Conservation (phyloP, 1,140 invertebrate species). For the Physella acuta region DNA sequence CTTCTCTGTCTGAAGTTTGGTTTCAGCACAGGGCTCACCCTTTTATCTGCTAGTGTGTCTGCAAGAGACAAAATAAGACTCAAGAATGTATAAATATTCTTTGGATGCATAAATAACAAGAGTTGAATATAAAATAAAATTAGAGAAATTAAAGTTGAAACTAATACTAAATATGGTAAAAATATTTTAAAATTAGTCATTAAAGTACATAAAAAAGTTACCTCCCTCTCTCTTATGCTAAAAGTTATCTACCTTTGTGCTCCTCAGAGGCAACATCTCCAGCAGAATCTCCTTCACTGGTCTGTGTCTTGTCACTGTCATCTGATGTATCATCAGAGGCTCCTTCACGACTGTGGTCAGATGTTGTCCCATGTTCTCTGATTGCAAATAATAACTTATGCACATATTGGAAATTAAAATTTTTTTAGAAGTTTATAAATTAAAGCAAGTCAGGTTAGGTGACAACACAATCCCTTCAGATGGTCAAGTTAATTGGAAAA, state of each 20-base stretch:
- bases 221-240: too few species aligned
- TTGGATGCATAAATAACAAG: not conserved
- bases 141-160: too few species aligned
- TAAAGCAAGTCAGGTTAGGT: too few species aligned
- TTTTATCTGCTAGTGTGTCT: slow-evolving; percentile 8
- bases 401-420: too few species aligned
- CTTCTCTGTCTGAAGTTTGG: slow-evolving; percentile 60
- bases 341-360: slow-evolving; percentile 44
- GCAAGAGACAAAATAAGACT: not conserved
- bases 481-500: too few species aligned
- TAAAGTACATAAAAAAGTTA: too few species aligned
- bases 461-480: too few species aligned
- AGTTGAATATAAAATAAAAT: not conserved
- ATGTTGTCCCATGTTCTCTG: slow-evolving; percentile 34
- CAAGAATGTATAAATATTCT: not conserved
- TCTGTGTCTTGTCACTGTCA: slow-evolving; percentile 53
- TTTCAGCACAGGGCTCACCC: slow-evolving; percentile 34
- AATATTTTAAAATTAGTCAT: too few species aligned
- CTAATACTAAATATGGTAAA: too few species aligned
- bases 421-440: too few species aligned
- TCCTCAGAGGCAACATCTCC: slow-evolving; percentile 37
- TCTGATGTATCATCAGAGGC: slow-evolving; percentile 51
- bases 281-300: slow-evolving; percentile 49
- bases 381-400: slow-evolving; percentile 3
- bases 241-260: slow-evolving; percentile 9